A percentile compares a stretch with the other conserved stretches of the same genome.
These are phyloP conservation scores for Hexactinellida sp. DNA, from an alignment of 37 sponge, comb jelly and placozoan species.

Conservation along the genomic window DNA sequence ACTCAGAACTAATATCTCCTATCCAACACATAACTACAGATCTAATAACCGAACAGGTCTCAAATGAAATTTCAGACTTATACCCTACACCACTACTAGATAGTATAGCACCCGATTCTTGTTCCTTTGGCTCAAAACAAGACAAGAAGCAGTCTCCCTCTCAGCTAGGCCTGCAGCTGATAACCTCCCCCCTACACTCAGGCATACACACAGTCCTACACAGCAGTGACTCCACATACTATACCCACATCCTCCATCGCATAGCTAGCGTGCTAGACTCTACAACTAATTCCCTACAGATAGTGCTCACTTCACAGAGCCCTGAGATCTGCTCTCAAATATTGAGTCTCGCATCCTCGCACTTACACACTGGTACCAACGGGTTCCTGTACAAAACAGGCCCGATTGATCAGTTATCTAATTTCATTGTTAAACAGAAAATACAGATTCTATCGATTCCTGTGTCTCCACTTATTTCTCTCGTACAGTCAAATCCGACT, in stretches of 20 bases:
- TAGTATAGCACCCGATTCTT: neutral
- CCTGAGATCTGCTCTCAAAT: neutral
- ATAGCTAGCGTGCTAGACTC: neutral
- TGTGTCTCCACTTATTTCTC: neutral
- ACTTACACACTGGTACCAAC: neutral
- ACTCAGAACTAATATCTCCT: too few relatives aligned
- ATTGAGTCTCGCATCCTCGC: neutral
- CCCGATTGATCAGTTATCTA: neutral
- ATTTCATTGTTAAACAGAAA: neutral
- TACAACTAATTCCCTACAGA: neutral
- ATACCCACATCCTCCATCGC: neutral
- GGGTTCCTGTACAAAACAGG: neutral
- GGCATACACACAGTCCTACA: neutral
- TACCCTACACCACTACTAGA: neutral
- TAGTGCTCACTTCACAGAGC: neutral
- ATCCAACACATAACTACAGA: too few relatives aligned
- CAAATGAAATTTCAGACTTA: neutral
- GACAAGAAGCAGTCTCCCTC: neutral
- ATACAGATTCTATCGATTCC: constrained; percentile 1
- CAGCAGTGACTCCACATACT: neutral
- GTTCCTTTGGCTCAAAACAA: neutral
- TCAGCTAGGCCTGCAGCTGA: neutral
- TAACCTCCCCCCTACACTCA: neutral
- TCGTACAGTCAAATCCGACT: neutral
- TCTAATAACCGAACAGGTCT: neutral